Base-by-base conservation (phyloP, 2,797 vertebrate species). In the Florisuga fusca region DNA sequence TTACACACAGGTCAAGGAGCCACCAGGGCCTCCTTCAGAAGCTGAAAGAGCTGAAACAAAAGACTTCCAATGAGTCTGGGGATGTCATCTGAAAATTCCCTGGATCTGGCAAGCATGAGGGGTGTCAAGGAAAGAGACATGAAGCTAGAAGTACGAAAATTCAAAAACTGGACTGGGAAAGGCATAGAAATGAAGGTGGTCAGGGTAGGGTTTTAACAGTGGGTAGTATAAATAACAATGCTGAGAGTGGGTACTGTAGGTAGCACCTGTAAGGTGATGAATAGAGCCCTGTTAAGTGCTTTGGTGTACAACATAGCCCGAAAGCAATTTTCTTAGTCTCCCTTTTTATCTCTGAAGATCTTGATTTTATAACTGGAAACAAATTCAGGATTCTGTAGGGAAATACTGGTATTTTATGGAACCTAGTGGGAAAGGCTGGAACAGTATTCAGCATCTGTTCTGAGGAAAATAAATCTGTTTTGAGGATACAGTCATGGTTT, bases 381-480 rank as follows among this genome's bases (percentile, higher is more conserved):
- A 92, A 87, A 74, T 72, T 87, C 53, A 66, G 55, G 82, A 79
- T 36, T 21, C 77, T 66, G 7, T 45, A 63, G 87, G 67, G 82
- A 91, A 87, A 91, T 67, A 31, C 20, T 80, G 78, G 29, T 34
- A 38, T 92, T 91, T 91, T 76, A 76, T 69, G 51, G 63, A 55
- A 91, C 31, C 19, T 43, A 7, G n/a, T 62, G 75, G 51, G 34
- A 84, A 87, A 87, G 27, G 11, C 57, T 89, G 36, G 29, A 80
- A 61, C 13, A 50, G 29, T 36, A 67, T 91, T 91, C 53, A 33
- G 53, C 61, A 74, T 59, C 61, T 69, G 29, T 55, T 89, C 48
- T 33, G 84, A 43, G 38, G 57, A 55, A 91, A 93, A 73, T 58
- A 86, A 83, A 88, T 67, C 33, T 94, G 36, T 63, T 92, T 82